These are phyloP conservation scores for Anser cygnoides DNA, from an alignment of 2,113 vertebrate species.

Conservation along the genomic window DNA sequence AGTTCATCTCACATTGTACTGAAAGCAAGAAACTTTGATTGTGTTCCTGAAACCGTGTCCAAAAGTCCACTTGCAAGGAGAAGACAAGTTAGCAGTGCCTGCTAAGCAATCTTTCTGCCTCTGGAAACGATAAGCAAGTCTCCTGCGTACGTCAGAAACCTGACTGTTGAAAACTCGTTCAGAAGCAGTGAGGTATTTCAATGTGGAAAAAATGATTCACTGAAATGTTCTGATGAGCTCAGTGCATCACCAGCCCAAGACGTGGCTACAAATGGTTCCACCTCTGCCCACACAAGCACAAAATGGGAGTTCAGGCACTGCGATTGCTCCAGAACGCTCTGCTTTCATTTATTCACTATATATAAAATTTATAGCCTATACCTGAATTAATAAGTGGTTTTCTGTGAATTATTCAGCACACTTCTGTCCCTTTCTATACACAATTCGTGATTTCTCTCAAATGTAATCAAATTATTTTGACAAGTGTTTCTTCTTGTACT, in stretches of 20 bases:
- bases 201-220: not conserved
- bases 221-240: slow-evolving; percentile 14
- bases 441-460: not conserved
- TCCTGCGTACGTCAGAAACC: not conserved
- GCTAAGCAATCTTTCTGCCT: not conserved
- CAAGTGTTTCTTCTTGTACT: not conserved
- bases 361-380: not conserved
- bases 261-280: not conserved
- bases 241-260: not conserved
- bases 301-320: not conserved
- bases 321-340: not conserved
- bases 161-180: not conserved
- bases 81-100: not conserved
- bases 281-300: not conserved
- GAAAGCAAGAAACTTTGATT: not conserved
- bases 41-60: not conserved
- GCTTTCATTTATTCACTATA: not conserved
- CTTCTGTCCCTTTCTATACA: not conserved
- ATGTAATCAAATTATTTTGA: slow-evolving; percentile 33
- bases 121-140: not conserved
- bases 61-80: not conserved
- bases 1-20: not conserved
- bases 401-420: not conserved
- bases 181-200: not conserved
- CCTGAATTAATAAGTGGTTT: not conserved